Evolutionary conservation across 2,888 invertebrate species (phyloP).

Genomic region (Tortrix viridana): DNA sequence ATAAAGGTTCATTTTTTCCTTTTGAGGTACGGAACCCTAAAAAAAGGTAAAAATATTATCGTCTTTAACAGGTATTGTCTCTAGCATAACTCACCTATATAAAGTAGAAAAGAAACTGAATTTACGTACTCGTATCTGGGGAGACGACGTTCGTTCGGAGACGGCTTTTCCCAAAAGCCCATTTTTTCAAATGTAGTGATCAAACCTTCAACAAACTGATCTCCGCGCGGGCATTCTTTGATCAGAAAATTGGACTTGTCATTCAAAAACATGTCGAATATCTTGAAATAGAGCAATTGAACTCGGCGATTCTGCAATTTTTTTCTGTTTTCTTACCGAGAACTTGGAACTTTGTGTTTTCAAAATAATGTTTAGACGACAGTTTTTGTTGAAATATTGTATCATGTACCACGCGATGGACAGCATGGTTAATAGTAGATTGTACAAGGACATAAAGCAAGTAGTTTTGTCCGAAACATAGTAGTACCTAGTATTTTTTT

Average conservation of each 20-base stretch:
- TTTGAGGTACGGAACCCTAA: too few species aligned
- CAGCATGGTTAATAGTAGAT: too few species aligned
- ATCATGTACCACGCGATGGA: too few species aligned
- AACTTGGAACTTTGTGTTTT: neutral
- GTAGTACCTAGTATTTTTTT: too few species aligned
- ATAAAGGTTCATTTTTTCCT: too few species aligned
- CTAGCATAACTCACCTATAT: conserved; percentile 19
- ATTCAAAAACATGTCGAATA: conserved; percentile 50
- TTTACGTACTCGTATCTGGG: conserved; percentile 15
- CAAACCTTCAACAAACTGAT: conserved; percentile 50
- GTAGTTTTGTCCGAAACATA: too few species aligned
- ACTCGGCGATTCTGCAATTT: neutral
- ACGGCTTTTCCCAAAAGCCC: conserved; percentile 28
- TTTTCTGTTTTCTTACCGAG: neutral
- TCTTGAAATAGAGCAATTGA: conserved; percentile 34
- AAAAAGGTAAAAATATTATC: too few species aligned
- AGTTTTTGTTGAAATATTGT: too few species aligned
- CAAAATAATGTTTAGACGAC: neutral
- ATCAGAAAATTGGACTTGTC: conserved; percentile 56
- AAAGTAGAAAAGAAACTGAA: conserved; percentile 27
- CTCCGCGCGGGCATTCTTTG: conserved; percentile 48
- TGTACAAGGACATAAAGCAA: too few species aligned
- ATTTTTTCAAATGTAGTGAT: conserved; percentile 40
- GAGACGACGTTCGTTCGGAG: conserved; percentile 16
- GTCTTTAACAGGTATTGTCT: too few species aligned